Percentiles rank a stretch among this genome's conserved stretches.
phyloP scores from a whole-genome alignment of 2,888 invertebrate species.

The Bombylius major region DNA sequence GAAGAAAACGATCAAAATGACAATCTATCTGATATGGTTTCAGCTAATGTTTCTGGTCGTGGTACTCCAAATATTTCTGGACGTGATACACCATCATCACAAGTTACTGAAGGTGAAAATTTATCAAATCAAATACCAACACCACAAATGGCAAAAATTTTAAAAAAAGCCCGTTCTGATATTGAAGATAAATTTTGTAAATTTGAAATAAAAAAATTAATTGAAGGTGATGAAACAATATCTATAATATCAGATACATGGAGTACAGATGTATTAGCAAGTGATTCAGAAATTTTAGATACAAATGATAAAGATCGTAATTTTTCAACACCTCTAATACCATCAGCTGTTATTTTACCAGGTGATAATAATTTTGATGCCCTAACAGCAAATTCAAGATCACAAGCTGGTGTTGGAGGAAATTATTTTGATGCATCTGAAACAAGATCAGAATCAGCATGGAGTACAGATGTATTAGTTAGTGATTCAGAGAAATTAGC shows the following conservation, averaged over 20 bases:
- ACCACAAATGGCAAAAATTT: constrained; percentile 47
- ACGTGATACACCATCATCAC: constrained; percentile 90
- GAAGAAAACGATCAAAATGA: constrained; percentile 81
- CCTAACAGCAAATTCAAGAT: constrained; percentile 17
- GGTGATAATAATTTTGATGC: constrained; percentile 36
- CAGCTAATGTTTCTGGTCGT: constrained; percentile 83
- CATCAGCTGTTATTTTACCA: constrained; percentile 35
- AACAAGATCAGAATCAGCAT: constrained; percentile 89
- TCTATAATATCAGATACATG: constrained; percentile 97
- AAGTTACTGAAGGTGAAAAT: constrained; percentile 69
- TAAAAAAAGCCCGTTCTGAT: constrained; percentile 76
- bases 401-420: constrained; percentile 26
- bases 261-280: constrained; percentile 96
- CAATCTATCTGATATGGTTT: constrained; percentile 94
- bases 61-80: constrained; percentile 95
- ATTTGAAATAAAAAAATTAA: constrained; percentile 79
- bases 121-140: constrained; percentile 39
- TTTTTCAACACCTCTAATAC: constrained; percentile 37
- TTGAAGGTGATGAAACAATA: constrained; percentile 84
- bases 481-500: constrained; percentile 86
- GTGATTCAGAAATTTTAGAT: constrained; percentile 89
- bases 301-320: constrained; percentile 50
- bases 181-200: constrained; percentile 98
- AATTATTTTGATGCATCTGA: constrained; percentile 65
- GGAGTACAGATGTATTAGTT: constrained; percentile 93